Base-by-base conservation (phyloP, 2,797 vertebrate species). In the Rhinatrema bivittatum region DNA sequence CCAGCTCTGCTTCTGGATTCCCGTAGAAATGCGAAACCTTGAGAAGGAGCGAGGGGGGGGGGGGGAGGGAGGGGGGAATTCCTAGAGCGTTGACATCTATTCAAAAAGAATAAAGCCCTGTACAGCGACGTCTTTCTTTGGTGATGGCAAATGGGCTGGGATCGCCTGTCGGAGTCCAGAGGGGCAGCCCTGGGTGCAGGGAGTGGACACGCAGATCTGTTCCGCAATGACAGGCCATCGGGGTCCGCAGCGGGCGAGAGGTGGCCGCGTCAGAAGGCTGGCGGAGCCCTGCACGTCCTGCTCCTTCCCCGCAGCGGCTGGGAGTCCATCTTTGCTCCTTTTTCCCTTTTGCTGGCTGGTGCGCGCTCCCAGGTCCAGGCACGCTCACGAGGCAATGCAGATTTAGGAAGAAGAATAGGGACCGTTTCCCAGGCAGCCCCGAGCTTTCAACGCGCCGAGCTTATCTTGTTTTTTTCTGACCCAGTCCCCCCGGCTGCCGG, bases 301-400 rank as follows among this genome's bases (percentile, higher is more conserved):
- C 60, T 56, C 39, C 46, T 58, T 30, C 60, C 50, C 59, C 50
- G 58, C 58, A 55, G 56, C 58, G 39, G 68, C 55, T 36, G 61
- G 59, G 60, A 56, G 69, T 78, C 79, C 78, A 78, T 74, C 65
- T 78, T 68, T 75, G 63, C 67, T 44, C 44, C 23, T 34, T 36
- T 30, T 50, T n/a, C n/a, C 52, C 48, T 36, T 42, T 40, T 34
- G 26, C 20, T 33, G 32, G 25, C 29, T 32, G 31, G 20, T 39
- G 51, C 65, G 40, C 62, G 56, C 45, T 23, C 46, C 9, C 46
- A 68, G 31, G 46, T 18, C 13, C 8, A 21, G 19, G 32, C 41
- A 63, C 64, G 63, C 11, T 20, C 37, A 29, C 42, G 48, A 10
- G 13, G 7, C 13, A 35, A 32, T 40, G 53, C 49, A 43, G 35